These are phyloP conservation scores for Oreochromis spilurus DNA, from an alignment of 2,113 vertebrate species.

Conservation along the genomic window DNA sequence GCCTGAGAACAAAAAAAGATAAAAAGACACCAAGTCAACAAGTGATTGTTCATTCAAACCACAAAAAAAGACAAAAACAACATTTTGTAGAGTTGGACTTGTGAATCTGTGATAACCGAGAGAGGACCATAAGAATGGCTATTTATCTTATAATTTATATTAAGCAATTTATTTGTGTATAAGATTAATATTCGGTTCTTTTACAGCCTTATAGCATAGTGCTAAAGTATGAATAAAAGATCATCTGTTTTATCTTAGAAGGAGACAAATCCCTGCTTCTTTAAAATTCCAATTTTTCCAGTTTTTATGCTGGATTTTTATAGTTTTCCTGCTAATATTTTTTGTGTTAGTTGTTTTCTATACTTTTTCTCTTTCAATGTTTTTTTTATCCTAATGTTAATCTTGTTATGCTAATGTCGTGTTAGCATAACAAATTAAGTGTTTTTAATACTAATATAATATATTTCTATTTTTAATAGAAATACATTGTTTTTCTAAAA, in stretches of 20 bases:
- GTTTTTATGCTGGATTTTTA: background rate
- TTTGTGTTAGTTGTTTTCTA: background rate
- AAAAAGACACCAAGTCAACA: background rate
- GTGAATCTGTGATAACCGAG: background rate
- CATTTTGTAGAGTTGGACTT: background rate
- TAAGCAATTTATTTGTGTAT: background rate
- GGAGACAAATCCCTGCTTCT: fast-evolving
- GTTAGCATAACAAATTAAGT: background rate
- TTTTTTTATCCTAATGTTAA: background rate
- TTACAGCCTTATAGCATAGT: fast-evolving
- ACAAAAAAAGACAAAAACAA: background rate
- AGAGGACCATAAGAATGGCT: background rate
- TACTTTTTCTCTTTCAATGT: fast-evolving
- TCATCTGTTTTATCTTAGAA: background rate
- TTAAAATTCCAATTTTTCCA: fast-evolving
- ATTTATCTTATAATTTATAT: fast-evolving
- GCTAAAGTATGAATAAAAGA: background rate
- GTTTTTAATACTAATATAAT: background rate
- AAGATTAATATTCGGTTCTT: background rate
- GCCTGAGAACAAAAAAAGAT: conserved; percentile 60
- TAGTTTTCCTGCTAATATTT: background rate
- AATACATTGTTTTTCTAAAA: background rate
- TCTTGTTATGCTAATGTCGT: background rate
- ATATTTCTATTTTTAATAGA: background rate
- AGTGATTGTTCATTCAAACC: fast-evolving